Conservation (phyloP, 2,113 vertebrate species). For the Periophthalmus modestus region DNA sequence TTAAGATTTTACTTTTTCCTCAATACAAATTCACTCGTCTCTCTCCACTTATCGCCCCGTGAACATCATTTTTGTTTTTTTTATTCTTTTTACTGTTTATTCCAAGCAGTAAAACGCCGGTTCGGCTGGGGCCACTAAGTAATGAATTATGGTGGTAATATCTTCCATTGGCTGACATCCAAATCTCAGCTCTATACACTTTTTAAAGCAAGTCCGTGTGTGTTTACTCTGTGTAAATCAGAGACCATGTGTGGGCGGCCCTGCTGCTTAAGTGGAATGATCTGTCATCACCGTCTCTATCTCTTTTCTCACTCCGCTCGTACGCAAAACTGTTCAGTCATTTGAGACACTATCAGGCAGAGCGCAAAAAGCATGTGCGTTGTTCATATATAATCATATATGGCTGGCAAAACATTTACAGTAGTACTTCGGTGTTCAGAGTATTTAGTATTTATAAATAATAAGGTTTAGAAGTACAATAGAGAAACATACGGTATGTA, state of each 20-base stretch:
- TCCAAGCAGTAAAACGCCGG: slow-evolving; percentile 36
- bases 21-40: slow-evolving; percentile 10
- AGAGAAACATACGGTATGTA: no score
- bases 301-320: slow-evolving; percentile 21
- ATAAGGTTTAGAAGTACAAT: no score
- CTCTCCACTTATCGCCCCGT: slow-evolving; percentile 9
- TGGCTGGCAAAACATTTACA: no score
- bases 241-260: slow-evolving; percentile 2
- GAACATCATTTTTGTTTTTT: slow-evolving; percentile 11
- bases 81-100: slow-evolving; percentile 32
- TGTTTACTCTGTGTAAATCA: slow-evolving; percentile 10
- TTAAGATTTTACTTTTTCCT: slow-evolving; percentile 8
- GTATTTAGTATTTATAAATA: no score
- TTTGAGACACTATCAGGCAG: slow-evolving; percentile 18
- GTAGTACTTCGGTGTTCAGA: no score
- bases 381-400: no score
- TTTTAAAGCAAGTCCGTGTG: slow-evolving; percentile 32
- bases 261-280: slow-evolving; percentile 37
- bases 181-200: slow-evolving; percentile 47
- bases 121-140: slow-evolving; percentile 40
- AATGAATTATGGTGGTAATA: slow-evolving; percentile 62
- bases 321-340: slow-evolving; percentile 9
- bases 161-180: slow-evolving; percentile 46
- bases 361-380: neutral
- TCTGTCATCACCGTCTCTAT: slow-evolving; percentile 32